A percentile compares a stretch with the other conserved stretches of the same genome.
Evolutionary conservation across 2,888 invertebrate genomes (phyloP).

Genomic region (Orthonychiurus folsomi): DNA sequence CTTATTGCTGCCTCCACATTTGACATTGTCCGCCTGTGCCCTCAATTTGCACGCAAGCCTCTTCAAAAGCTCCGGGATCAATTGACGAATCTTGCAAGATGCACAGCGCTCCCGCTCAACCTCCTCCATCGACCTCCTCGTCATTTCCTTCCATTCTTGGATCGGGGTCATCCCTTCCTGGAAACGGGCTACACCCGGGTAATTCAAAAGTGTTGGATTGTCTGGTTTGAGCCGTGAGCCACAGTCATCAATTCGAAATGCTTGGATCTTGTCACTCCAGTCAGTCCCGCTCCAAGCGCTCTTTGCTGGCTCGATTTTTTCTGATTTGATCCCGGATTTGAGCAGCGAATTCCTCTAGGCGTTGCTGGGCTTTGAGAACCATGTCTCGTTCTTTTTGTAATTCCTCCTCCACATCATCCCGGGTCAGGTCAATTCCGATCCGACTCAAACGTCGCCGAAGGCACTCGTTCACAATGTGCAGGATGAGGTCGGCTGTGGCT

Average conservation of each 20-base stretch:
- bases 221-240: slow-evolving; percentile 60
- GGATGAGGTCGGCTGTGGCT: slow-evolving; percentile 38
- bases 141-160: slow-evolving; percentile 76
- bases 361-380: slow-evolving; percentile 34
- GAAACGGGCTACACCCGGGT: slow-evolving; percentile 69
- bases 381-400: slow-evolving; percentile 51
- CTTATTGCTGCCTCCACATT: slow-evolving; percentile 70
- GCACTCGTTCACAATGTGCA: slow-evolving; percentile 61
- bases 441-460: slow-evolving; percentile 60
- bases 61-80: slow-evolving; percentile 37
- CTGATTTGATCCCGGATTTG: slow-evolving; percentile 61
- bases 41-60: slow-evolving; percentile 69
- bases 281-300: slow-evolving; percentile 73
- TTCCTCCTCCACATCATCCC: slow-evolving; percentile 68
- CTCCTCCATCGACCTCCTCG: slow-evolving; percentile 64
- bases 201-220: slow-evolving; percentile 63
- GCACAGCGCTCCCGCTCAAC: slow-evolving; percentile 58
- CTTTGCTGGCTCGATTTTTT: slow-evolving; percentile 69
- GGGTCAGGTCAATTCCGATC: slow-evolving; percentile 62
- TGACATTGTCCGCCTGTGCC: slow-evolving; percentile 68
- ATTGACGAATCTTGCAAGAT: slow-evolving; percentile 32
- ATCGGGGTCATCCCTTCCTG: slow-evolving; percentile 74
- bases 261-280: slow-evolving; percentile 83
- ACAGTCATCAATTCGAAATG: slow-evolving; percentile 63
- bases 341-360: slow-evolving; percentile 31